Base-by-base conservation (phyloP, 2,797 vertebrate species). In the Pelochelys cantorii region DNA sequence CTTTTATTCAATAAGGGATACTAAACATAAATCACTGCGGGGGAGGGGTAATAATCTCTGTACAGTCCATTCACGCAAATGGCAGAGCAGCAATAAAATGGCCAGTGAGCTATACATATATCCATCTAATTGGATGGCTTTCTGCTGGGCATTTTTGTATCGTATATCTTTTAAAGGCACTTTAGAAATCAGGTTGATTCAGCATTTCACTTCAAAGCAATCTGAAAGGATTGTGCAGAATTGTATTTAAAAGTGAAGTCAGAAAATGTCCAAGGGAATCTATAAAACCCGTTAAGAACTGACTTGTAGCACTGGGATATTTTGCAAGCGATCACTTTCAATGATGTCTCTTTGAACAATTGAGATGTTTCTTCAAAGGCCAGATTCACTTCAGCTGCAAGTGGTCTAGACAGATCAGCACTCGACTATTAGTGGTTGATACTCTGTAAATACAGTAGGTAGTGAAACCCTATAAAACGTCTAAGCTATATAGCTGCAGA, bases 21-120 rank as follows among this genome's bases (percentile, higher is more conserved):
- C 93, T 93, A 95, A 96, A 52, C 93, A 94, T 96, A 95, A 96
- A 95, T 97, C 81, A 62, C 85, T 95, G 94, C 95, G 94, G 92
- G 92, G 95, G 94, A 54, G 14, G 96, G 94, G 93, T 86, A 86
- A 94, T 94, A 95, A 93, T 94, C 91, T 95, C 29, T 14, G 0
- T 86, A 86, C 85, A 95, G 88, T 93, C 85, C 83, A 94, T 90
- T 94, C 82, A 77, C 87, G 81, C 60, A 65, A 71, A 23, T 71
- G 22, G n/a, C 82, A 94, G 93, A 90, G 86, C 88, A 91, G 88
- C 0, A 9, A 75, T 94, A 97, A 90, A 84, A 95, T 96, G 94
- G 89, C 93, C 84, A 93, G 11, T 96, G 92, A 90, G 92, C 91
- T 88, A 56, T 81, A 87, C 93, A 94, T 87, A 94, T 83, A 91